Percentiles rank a stretch among this genome's conserved stretches.
Conservation (phyloP, 2,113 vertebrate species). For the Anarrhichthys ocellatus region DNA sequence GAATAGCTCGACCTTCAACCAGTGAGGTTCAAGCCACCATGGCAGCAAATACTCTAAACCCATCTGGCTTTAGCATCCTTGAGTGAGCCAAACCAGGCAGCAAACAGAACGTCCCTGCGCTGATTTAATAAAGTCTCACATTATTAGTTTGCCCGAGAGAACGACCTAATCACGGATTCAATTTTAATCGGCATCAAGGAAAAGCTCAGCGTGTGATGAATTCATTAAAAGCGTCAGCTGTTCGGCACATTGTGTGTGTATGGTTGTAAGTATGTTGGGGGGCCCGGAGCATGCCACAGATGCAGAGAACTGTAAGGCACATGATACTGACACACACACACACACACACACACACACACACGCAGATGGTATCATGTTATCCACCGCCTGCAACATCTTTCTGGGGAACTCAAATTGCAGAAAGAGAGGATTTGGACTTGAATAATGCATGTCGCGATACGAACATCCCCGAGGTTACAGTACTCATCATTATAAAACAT, state of each 20-base stretch:
- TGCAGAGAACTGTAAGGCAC: not conserved
- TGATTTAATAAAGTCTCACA: constrained; percentile 14
- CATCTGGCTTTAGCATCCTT: constrained; percentile 47
- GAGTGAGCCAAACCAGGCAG: constrained; percentile 10
- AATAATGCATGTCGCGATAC: constrained; percentile 57
- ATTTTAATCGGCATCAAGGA: not conserved
- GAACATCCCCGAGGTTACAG: constrained; percentile 51
- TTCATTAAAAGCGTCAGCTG: constrained; percentile 40
- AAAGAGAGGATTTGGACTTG: constrained; percentile 48
- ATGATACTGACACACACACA: not conserved
- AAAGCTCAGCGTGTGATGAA: constrained; percentile 9
- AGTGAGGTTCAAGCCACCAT: constrained; percentile 36
- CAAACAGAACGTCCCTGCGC: not conserved
- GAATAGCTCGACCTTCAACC: constrained; percentile 49
- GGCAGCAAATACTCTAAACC: constrained; percentile 52
- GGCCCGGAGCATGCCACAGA: not conserved
- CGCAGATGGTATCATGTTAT: constrained; percentile 52
- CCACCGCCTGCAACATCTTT: constrained; percentile 17
- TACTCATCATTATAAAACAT: constrained; percentile 63
- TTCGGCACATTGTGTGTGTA: not conserved
- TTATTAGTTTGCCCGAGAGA: constrained; percentile 9
- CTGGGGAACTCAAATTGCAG: constrained; percentile 16
- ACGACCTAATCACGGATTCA: not conserved
- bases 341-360: no score
- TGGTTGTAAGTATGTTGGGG: not conserved